phyloP scores from a whole-genome alignment of 2,113 vertebrate genomes.

The Thalassoma bifasciatum region DNA sequence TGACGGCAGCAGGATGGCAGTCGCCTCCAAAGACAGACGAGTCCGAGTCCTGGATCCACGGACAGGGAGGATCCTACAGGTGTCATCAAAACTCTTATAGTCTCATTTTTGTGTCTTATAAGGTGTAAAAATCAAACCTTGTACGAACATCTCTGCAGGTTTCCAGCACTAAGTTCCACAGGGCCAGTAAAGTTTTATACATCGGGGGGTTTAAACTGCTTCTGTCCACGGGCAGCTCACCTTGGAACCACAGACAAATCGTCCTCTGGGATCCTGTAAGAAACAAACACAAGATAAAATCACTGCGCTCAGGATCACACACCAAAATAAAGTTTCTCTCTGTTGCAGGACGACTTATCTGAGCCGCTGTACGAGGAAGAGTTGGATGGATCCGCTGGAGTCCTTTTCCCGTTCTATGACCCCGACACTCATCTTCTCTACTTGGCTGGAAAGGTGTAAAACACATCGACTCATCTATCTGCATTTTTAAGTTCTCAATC shows the following conservation, averaged over 20 bases:
- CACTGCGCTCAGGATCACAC: not conserved
- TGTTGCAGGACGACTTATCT: conserved; percentile 90
- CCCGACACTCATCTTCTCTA: conserved; percentile 92
- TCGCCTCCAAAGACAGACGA: conserved; percentile 89
- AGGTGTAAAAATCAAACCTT: not conserved
- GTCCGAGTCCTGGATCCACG: conserved; percentile 90
- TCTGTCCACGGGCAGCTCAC: conserved; percentile 90
- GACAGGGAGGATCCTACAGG: conserved; percentile 85
- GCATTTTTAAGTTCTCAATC: not conserved
- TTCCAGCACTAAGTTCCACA: conserved; percentile 83
- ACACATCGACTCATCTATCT: not conserved
- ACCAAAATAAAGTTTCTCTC: too few species aligned
- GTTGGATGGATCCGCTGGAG: conserved; percentile 90
- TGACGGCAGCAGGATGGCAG: conserved; percentile 90
- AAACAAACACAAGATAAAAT: not conserved
- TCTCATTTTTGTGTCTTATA: not conserved
- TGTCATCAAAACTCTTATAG: conserved; percentile 35
- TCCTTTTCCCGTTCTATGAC: conserved; percentile 94
- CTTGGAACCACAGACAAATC: conserved; percentile 95
- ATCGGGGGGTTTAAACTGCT: conserved; percentile 88
- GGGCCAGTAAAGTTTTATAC: conserved; percentile 89
- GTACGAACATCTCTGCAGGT: conserved; percentile 78
- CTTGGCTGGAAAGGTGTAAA: conserved; percentile 92
- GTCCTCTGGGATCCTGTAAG: conserved; percentile 92
- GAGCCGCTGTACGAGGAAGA: conserved; percentile 91